A percentile compares a stretch with the other conserved stretches of the same genome.
phyloP scores from a whole-genome alignment of 2,888 invertebrate species.

The Pammene aurita region DNA sequence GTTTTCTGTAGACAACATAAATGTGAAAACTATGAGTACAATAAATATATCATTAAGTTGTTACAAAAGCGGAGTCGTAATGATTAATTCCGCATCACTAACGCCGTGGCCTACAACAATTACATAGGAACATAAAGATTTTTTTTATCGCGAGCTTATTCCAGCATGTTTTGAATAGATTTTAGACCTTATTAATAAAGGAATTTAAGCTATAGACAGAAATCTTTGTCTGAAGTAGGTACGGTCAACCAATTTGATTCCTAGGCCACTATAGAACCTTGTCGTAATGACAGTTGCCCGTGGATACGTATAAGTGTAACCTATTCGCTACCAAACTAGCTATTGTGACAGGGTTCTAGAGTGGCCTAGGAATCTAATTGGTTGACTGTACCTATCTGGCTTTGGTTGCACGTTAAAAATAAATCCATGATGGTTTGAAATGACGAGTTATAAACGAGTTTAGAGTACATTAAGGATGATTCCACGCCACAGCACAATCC shows the following conservation, averaged over 20 bases:
- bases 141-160: slow-evolving; percentile 50
- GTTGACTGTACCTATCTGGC: too few species aligned
- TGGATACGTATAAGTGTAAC: too few species aligned
- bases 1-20: slow-evolving; percentile 2
- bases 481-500: slow-evolving; percentile 11
- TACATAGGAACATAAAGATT: slow-evolving; percentile 54
- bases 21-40: slow-evolving; percentile 4
- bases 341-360: too few species aligned
- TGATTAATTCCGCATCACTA: background rate
- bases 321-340: too few species aligned
- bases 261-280: too few species aligned
- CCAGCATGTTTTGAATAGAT: slow-evolving; percentile 59
- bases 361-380: too few species aligned
- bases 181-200: slow-evolving; percentile 71
- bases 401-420: too few species aligned
- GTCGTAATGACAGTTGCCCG: too few species aligned
- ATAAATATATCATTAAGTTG: background rate
- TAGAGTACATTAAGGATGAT: background rate
- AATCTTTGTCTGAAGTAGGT: slow-evolving; percentile 44
- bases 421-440: slow-evolving; percentile 3
- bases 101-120: slow-evolving; percentile 43
- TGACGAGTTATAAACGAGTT: slow-evolving; percentile 12
- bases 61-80: slow-evolving; percentile 4
- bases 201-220: slow-evolving; percentile 55
- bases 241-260: too few species aligned